Evolutionary conservation across 2,888 invertebrate genomes (phyloP), one percentile per base, ranked within the genome.

Genomic region (Mesorhabditis belari): DNA sequence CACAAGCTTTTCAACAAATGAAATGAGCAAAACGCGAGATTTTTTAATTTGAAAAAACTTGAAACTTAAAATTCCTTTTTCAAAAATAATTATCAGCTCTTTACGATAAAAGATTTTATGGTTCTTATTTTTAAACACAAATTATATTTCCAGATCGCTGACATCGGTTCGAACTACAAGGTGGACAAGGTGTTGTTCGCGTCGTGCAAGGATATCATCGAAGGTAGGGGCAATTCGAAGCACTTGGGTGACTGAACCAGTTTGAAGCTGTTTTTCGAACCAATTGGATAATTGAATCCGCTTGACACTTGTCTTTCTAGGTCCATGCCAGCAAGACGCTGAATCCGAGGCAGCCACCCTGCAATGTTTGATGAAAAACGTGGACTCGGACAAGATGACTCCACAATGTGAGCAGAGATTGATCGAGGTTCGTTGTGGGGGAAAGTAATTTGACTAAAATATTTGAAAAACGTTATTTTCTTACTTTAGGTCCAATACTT

Each of bases 131-230:
- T 25, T n/a, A n/a, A n/a, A n/a, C n/a, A n/a, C n/a, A n/a, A n/a
- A n/a, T n/a, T n/a, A n/a, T 19, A 21, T 2, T 57, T 57, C 49
- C 49, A 89, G 83, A 88, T 90, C 76, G 88, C 91, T 4, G 93
- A 96, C 82, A 89, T 88, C n/a, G 94, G 90, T 0, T 91, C 91
- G 83, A 92, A 95, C 83, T 93, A 93, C 90, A 87, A 90, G 73
- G 90, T 95, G 0, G 96, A 98, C 73, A 72, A 66, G 28, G 76
- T 80, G 4, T 70, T 79, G 44, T 74, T 74, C 55, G 75, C 66
- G 1, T 77, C 79, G 3, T 79, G 79, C 62, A 52, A 67, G 26
- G 56, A 67, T 17, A 62, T 80, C 6, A 77, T 79, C 55, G 76
- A 77, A 57, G 74, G 71, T 63, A 26, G 26, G 29, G 56, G 54